A percentile compares a stretch with the other conserved stretches of the same genome.
These are phyloP conservation scores for Rhorus exstirpatorius DNA, from an alignment of 2,888 invertebrate species.

Conservation along the genomic window DNA sequence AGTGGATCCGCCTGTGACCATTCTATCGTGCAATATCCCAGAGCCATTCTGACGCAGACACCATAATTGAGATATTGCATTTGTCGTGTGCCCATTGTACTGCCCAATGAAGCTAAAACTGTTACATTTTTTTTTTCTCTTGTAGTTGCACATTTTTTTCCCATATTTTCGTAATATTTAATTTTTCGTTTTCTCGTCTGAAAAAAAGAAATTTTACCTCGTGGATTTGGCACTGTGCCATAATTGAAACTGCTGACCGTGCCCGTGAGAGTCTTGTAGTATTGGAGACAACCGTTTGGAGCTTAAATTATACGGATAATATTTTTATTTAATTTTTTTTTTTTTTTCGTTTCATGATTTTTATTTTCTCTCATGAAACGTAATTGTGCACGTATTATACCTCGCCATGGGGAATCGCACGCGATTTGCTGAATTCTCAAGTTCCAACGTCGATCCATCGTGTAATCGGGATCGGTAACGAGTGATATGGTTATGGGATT, in stretches of 20 bases:
- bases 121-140: slow-evolving; percentile 60
- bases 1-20: slow-evolving; percentile 88
- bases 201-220: slow-evolving; percentile 74
- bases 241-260: slow-evolving; percentile 93
- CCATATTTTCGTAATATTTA: background rate
- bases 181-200: slow-evolving; percentile 17
- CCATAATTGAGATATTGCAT: slow-evolving; percentile 92
- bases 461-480: slow-evolving; percentile 88
- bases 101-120: slow-evolving; percentile 59
- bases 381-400: slow-evolving; percentile 83
- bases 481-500: slow-evolving; percentile 90
- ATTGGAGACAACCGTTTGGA: slow-evolving; percentile 93
- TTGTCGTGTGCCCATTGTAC: slow-evolving; percentile 89
- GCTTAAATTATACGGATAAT: slow-evolving; percentile 86
- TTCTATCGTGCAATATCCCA: slow-evolving; percentile 91
- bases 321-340: background rate
- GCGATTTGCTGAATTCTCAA: slow-evolving; percentile 91
- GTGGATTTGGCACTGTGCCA: slow-evolving; percentile 88
- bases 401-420: slow-evolving; percentile 90
- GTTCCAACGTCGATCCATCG: slow-evolving; percentile 90
- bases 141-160: background rate
- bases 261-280: slow-evolving; percentile 89
- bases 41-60: slow-evolving; percentile 91
- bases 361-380: too few relatives aligned
- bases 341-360: slow-evolving; percentile 18